These are phyloP conservation scores for Selene dorsalis DNA, from an alignment of 2,797 vertebrate species.

Conservation along the genomic window DNA sequence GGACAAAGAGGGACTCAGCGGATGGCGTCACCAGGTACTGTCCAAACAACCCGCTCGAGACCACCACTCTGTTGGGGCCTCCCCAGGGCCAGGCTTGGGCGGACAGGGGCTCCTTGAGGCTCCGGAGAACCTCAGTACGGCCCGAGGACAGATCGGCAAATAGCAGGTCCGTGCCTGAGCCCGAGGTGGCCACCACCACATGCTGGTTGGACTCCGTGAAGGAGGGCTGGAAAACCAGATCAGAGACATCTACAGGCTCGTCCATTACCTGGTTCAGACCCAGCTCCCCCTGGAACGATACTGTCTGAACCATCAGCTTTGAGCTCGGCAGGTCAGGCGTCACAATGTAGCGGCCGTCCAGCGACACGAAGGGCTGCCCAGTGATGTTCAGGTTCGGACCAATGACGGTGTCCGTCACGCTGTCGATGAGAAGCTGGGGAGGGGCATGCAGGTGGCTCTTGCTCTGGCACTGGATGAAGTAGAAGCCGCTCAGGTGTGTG, in stretches of 20 bases:
- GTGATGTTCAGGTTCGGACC: constrained; percentile 85
- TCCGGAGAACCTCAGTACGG: constrained; percentile 82
- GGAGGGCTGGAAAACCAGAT: constrained; percentile 93
- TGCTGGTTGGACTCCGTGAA: constrained; percentile 90
- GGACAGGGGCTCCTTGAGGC: constrained; percentile 88
- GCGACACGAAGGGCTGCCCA: constrained; percentile 87
- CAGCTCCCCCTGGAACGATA: constrained; percentile 89
- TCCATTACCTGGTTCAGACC: constrained; percentile 80
- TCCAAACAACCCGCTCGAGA: constrained; percentile 94
- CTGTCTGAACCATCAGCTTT: constrained; percentile 87
- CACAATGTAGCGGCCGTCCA: constrained; percentile 90
- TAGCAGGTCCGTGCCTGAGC: constrained; percentile 87
- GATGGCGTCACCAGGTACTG: constrained; percentile 93
- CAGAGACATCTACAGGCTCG: constrained; percentile 81
- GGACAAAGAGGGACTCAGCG: constrained; percentile 90
- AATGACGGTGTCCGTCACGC: constrained; percentile 89
- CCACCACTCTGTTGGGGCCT: constrained; percentile 86
- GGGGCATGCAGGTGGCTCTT: constrained; percentile 20
- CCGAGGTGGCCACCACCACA: constrained; percentile 86
- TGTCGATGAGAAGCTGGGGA: constrained; percentile 91
- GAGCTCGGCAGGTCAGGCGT: constrained; percentile 79
- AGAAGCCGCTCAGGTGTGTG: constrained; percentile 93
- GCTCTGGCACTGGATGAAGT: constrained; percentile 89
- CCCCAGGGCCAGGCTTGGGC: constrained; percentile 90
- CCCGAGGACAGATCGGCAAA: constrained; percentile 91